Percentiles rank a stretch among this genome's conserved stretches.
Evolutionary conservation across 2,113 vertebrate genomes (phyloP).

Genomic region (Oryzias javanicus): DNA sequence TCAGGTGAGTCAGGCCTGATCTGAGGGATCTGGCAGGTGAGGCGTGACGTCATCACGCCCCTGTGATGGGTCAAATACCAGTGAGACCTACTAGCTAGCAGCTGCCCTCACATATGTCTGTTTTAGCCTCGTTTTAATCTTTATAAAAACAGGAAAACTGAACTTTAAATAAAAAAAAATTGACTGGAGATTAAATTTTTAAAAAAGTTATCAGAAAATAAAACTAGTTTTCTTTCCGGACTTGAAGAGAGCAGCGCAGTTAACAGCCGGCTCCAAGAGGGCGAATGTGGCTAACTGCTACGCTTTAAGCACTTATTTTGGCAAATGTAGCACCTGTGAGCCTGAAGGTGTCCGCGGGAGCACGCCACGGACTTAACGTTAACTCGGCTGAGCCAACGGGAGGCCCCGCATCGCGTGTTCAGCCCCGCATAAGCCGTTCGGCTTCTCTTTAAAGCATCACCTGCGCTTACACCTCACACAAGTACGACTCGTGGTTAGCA

Average conservation of each 20-base stretch:
- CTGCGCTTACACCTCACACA: constrained; percentile 14
- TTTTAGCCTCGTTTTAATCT: no score
- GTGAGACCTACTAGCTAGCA: no score
- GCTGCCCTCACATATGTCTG: no score
- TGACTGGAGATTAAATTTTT: no score
- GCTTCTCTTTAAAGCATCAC: constrained; percentile 10
- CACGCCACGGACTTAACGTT: no score
- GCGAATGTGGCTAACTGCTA: constrained; percentile 13
- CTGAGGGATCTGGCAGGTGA: neutral
- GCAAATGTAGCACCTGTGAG: neutral
- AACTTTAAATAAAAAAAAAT: no score
- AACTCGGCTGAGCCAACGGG: neutral
- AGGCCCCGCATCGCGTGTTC: neutral
- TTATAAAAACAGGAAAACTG: no score
- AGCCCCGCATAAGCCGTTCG: neutral
- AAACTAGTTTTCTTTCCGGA: neutral
- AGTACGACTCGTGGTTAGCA: constrained; percentile 67
- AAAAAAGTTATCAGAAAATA: neutral
- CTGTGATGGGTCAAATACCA: no score
- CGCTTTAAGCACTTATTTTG: no score
- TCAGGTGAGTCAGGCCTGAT: neutral
- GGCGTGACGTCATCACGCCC: neutral
- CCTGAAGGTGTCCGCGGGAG: neutral
- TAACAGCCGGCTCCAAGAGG: neutral
- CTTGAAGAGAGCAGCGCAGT: neutral